Evolutionary conservation across 2,113 vertebrate genomes (phyloP), one percentile per base, ranked within the genome.

Genomic region (Phaethon lepturus): DNA sequence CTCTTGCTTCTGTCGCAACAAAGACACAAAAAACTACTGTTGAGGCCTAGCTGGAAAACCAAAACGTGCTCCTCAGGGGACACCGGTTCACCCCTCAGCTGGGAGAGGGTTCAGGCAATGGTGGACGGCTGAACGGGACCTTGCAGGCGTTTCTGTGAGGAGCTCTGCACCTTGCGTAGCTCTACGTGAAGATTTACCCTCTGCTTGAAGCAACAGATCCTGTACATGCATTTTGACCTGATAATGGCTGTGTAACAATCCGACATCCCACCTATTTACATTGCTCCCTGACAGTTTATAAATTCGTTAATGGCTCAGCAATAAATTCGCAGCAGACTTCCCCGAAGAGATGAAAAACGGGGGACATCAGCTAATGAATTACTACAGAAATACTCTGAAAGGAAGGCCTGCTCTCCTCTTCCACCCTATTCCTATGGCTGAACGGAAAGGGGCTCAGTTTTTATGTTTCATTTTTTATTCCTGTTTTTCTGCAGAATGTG

Each of bases 281-380:
- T 96, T 97, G 94, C 86, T 98, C 94, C 72, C 78, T 95, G 94
- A 93, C 92, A 97, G 96, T 97, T 98, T 95, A 97, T 98, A 98
- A 98, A 98, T 97, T 97, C 69, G 89, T 98, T 98, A 98, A 88
- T 81, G 83, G 85, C 91, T 96, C 93, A 91, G 96, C 94, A 88
- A 97, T 92, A 94, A 97, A 98, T 97, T 97, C 94, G 97, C 74
- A 58, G 69, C 53, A 85, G 96, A 81, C 69, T 45, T 50, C 75
- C 79, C 84, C 20, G 64, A 87, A 93, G 93, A 95, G 90, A 94
- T 89, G 91, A 90, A 94, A 97, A 97, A 81, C 0, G 15, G 90
- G 67, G 73, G 75, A 89, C 91, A 92, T 53, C 52, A 52, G 82
- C 83, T 97, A 97, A 98, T 88, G 96, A 98, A 97, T 97, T 88